Evolutionary conservation across 2,113 vertebrate species (phyloP).

Genomic region (Brevimyrus niger): DNA sequence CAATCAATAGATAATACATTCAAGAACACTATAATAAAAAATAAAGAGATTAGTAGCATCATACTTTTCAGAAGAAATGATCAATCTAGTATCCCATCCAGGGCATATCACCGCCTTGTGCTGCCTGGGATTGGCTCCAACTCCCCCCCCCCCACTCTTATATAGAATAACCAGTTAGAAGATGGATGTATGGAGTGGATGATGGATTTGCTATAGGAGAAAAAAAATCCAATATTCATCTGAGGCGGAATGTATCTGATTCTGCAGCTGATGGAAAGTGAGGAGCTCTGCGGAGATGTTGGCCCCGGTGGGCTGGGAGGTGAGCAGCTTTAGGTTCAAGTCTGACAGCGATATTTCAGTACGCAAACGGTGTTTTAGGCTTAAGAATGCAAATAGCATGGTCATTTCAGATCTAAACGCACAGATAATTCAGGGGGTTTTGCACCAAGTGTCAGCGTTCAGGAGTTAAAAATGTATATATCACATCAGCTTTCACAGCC

Average conservation of each 20-base stretch:
- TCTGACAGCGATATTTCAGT: not conserved
- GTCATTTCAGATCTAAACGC: not conserved
- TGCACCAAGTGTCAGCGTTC: not conserved
- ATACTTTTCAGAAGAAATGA: not conserved
- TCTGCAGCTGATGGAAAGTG: not conserved
- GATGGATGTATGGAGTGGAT: not conserved
- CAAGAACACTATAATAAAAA: not conserved
- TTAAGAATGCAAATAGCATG: not conserved
- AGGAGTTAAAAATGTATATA: not conserved
- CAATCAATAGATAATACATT: not conserved
- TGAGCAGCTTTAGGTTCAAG: not conserved
- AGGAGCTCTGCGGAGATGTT: not conserved
- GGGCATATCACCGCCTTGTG: not conserved
- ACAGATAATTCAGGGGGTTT: not conserved
- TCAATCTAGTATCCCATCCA: not conserved
- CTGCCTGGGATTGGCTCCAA: not conserved
- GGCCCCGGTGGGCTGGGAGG: not conserved
- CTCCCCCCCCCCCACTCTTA: not conserved
- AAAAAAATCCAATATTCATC: not conserved
- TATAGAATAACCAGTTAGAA: not conserved
- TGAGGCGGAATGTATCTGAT: not conserved
- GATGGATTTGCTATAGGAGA: not conserved
- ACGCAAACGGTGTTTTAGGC: not conserved
- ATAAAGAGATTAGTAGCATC: not conserved
- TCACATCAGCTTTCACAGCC: not conserved